A percentile compares a stretch with the other conserved stretches of the same genome.
These are phyloP conservation scores for Crypturellus tataupa DNA, from an alignment of 2,797 vertebrate species.

Conservation along the genomic window DNA sequence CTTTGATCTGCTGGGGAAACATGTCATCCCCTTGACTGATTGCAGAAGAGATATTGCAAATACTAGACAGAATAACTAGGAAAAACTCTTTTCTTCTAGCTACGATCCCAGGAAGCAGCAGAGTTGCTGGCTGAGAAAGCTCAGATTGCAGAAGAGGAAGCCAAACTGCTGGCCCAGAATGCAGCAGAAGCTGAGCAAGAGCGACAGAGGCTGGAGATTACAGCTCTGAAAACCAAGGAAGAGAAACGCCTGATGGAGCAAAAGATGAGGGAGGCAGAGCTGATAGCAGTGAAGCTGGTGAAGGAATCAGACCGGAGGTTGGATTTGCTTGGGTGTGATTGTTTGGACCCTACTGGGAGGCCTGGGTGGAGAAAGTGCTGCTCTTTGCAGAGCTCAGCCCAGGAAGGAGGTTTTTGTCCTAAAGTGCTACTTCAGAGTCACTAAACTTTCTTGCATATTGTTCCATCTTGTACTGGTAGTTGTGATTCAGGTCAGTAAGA, in stretches of 20 bases:
- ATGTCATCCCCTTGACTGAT: not conserved
- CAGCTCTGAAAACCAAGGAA: slow-evolving; percentile 92
- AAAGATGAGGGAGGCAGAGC: slow-evolving; percentile 94
- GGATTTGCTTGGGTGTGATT: not conserved
- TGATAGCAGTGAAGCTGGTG: slow-evolving; percentile 91
- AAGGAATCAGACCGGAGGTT: slow-evolving; percentile 94
- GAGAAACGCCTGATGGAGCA: slow-evolving; percentile 95
- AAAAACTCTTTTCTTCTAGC: slow-evolving; percentile 69
- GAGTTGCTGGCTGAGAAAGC: slow-evolving; percentile 95
- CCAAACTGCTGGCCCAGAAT: slow-evolving; percentile 93
- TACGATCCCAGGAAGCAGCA: slow-evolving; percentile 91
- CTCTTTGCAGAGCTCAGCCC: not conserved
- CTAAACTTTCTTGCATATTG: not conserved
- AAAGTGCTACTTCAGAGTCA: not conserved
- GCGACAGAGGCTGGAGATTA: slow-evolving; percentile 90
- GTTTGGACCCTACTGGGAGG: not conserved
- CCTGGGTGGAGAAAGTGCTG: not conserved
- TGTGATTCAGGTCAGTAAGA: not conserved
- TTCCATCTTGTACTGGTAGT: not conserved
- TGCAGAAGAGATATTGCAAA: not conserved
- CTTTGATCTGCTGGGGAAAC: not conserved
- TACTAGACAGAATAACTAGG: not conserved
- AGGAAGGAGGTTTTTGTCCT: not conserved
- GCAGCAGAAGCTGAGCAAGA: slow-evolving; percentile 95
- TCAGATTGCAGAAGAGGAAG: slow-evolving; percentile 94